Conservation (phyloP, 2,113 vertebrate genomes). For the Todiramphus chloris region DNA sequence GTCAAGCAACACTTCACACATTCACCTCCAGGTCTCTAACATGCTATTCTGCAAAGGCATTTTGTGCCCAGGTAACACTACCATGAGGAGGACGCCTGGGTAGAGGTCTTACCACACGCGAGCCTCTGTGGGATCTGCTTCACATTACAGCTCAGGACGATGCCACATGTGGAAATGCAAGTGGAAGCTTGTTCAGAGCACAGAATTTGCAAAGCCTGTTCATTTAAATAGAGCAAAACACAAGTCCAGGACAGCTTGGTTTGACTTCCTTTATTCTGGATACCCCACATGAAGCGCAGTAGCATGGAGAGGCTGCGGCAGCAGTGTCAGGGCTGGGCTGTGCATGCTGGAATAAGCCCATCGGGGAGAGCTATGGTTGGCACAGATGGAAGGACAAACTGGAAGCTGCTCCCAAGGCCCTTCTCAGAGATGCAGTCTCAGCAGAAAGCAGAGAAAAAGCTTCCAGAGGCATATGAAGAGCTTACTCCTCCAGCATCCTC, state of each 20-base stretch:
- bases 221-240: not conserved
- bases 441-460: not conserved
- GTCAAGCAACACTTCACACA: not conserved
- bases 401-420: not conserved
- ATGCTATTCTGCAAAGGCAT: not conserved
- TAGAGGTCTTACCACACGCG: not conserved
- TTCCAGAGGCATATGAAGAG: not conserved
- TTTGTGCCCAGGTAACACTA: not conserved
- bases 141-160: not conserved
- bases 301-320: not conserved
- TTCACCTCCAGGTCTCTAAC: not conserved
- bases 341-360: not conserved
- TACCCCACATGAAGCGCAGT: not conserved
- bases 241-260: not conserved
- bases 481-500: not conserved
- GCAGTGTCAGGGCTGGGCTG: not conserved
- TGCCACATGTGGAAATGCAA: not conserved
- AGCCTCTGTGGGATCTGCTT: not conserved
- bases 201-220: conserved; percentile 27
- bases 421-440: not conserved
- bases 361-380: fast-evolving
- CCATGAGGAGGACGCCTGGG: not conserved
- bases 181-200: conserved; percentile 29
- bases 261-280: not conserved
- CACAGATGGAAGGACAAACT: not conserved